A percentile compares a stretch with the other conserved stretches of the same genome.
phyloP scores from a whole-genome alignment of 2,888 invertebrate species.

The Chironomus riparius region DNA sequence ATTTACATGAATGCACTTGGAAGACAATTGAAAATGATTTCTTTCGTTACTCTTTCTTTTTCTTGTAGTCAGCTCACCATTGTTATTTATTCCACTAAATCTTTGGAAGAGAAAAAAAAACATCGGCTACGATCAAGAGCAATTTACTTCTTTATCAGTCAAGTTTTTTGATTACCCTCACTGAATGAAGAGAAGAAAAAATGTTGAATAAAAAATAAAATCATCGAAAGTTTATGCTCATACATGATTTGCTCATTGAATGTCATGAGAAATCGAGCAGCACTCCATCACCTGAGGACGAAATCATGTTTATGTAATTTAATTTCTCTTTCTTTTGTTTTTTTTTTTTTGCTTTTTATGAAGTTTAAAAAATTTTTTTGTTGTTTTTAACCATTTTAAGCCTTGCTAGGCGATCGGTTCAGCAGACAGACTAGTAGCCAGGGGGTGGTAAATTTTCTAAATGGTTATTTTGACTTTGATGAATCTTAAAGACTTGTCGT shows the following conservation, averaged over 20 bases:
- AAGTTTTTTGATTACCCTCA: not conserved
- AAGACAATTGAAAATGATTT: slow-evolving; percentile 9
- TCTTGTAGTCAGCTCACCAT: not conserved
- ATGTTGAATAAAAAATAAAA: not conserved
- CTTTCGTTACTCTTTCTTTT: not conserved
- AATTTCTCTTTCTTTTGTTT: not conserved
- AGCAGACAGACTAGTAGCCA: not conserved
- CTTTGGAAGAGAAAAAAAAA: not conserved
- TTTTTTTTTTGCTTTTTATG: too few species aligned
- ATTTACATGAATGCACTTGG: not conserved
- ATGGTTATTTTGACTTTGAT: slow-evolving; percentile 6
- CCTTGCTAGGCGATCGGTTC: too few species aligned
- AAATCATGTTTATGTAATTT: not conserved
- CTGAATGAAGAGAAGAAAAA: not conserved
- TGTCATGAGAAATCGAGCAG: not conserved
- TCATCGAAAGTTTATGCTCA: not conserved
- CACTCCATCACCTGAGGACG: not conserved
- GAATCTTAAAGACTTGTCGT: not conserved
- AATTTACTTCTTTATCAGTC: slow-evolving; percentile 12
- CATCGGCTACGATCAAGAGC: not conserved
- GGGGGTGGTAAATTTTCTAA: not conserved
- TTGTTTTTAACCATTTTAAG: too few species aligned
- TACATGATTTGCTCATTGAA: not conserved
- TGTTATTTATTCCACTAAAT: not conserved
- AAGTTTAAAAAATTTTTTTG: too few species aligned